These are phyloP conservation scores for Iselma pallidipennis DNA, from an alignment of 2,888 invertebrate species.

Conservation along the genomic window DNA sequence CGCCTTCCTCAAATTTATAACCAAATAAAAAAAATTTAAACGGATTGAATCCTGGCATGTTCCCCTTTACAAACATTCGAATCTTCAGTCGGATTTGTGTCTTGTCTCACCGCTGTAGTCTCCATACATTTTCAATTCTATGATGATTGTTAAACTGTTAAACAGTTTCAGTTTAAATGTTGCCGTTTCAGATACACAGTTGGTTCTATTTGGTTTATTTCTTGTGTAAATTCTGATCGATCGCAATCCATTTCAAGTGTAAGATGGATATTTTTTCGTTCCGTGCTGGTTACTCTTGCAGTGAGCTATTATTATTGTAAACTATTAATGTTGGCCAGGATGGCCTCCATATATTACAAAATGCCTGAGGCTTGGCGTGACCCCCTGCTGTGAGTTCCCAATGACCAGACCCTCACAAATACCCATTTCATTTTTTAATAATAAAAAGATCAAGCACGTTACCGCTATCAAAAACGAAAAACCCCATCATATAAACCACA, in stretches of 20 bases:
- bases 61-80: no score
- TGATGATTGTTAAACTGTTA: no score
- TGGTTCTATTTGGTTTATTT: background rate
- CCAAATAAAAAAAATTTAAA: background rate
- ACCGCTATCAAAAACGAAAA: constrained; percentile 11
- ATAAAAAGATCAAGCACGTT: constrained; percentile 17
- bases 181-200: no score
- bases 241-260: background rate
- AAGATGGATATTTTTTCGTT: no score
- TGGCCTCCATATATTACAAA: constrained; percentile 52
- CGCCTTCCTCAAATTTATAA: constrained; percentile 6
- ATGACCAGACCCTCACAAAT: constrained; percentile 49
- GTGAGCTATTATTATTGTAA: constrained; percentile 48
- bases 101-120: background rate
- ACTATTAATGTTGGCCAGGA: constrained; percentile 48
- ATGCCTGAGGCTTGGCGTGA: constrained; percentile 49
- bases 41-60: background rate
- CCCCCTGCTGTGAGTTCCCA: constrained; percentile 52
- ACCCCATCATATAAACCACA: background rate
- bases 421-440: constrained; percentile 28
- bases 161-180: no score
- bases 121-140: background rate
- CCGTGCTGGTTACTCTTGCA: background rate
- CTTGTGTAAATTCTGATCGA: background rate
- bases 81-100: background rate